A percentile compares a stretch with the other conserved stretches of the same genome.
These are phyloP conservation scores for Rana temporaria DNA, from an alignment of 2,113 vertebrate genomes.

Conservation along the genomic window DNA sequence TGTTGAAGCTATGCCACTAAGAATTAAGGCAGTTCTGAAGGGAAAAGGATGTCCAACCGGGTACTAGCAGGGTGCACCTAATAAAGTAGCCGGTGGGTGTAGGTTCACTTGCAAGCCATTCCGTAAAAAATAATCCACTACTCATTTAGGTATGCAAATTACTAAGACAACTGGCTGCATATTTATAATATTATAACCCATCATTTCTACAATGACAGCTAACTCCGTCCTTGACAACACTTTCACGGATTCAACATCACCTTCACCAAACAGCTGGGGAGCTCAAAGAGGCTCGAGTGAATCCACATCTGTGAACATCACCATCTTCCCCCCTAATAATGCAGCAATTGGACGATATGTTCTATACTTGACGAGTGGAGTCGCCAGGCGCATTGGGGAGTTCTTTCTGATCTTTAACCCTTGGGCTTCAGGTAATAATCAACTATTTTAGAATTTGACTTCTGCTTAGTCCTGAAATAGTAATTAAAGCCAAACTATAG, in stretches of 20 bases:
- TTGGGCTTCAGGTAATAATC: slow-evolving; percentile 79
- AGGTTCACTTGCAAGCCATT: too few relatives aligned
- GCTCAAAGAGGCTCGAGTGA: slow-evolving; percentile 50
- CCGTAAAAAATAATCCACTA: too few relatives aligned
- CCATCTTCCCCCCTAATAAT: slow-evolving; percentile 69
- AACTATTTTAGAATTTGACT: neutral
- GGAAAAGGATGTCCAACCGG: too few relatives aligned
- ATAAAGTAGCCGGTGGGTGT: too few relatives aligned
- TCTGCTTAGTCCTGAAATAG: too few relatives aligned
- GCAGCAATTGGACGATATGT: slow-evolving; percentile 79
- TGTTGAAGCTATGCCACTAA: too few relatives aligned
- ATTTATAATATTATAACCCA: neutral
- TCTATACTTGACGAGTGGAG: slow-evolving; percentile 58
- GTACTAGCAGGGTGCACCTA: too few relatives aligned
- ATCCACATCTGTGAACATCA: slow-evolving; percentile 59
- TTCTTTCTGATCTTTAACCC: slow-evolving; percentile 86
- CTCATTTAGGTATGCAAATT: too few relatives aligned
- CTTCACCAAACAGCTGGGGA: slow-evolving; percentile 68
- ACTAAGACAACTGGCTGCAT: too few relatives aligned
- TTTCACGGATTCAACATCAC: slow-evolving; percentile 14
- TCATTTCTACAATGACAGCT: neutral
- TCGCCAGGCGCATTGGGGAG: slow-evolving; percentile 58
- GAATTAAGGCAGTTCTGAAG: too few relatives aligned
- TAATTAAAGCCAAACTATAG: too few relatives aligned
- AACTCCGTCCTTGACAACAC: slow-evolving; percentile 19